Evolutionary conservation across 2,888 invertebrate genomes (phyloP), one percentile per base, ranked within the genome.

Genomic region (Pediacus dermestoides): DNA sequence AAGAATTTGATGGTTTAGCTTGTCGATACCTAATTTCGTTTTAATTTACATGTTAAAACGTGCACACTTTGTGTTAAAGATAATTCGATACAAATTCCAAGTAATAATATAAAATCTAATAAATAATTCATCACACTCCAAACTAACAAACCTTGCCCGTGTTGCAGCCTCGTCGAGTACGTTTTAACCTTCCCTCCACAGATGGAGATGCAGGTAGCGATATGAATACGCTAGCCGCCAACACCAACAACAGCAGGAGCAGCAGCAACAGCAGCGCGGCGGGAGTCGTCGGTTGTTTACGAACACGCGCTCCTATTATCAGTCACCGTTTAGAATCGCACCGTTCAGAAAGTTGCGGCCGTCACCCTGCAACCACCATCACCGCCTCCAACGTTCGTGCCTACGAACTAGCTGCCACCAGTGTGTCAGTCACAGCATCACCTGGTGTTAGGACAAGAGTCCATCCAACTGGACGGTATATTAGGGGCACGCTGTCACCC

Each of bases 401-500:
- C 34, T 10, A 28, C 36, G 7, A 30, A 12, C 21, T 16, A 28
- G 15, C 30, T 32, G 18, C 8, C 3, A 36, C 45, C 12, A 40
- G 48, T 37, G 61, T 64, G 15, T 43, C 54, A 28, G 62, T 66
- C 35, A 55, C 64, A 11, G 54, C 55, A 10, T 64, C 65, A 21
- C 61, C 65, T 23, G 68, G 64, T 23, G 58, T 57, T 30, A 53
- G 67, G 39, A 53, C 53, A 25, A 48, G 68, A 36, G 56, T 65
- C 39, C 64, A 68, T 57, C 68, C 68, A 2, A 68, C 67, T 37
- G 67, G 64, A 44, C 44, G 55, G 37, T 69, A 70, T 55, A 49
- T 66, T 25, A 61, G 64, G 49, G 70, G 70, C 64, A 69, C 67
- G 49, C 69, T 70, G 70, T 68, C 69, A 48, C 69, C 69, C 21